phyloP scores from a whole-genome alignment of 2,113 vertebrate species.

The Marcusenius ussheri region DNA sequence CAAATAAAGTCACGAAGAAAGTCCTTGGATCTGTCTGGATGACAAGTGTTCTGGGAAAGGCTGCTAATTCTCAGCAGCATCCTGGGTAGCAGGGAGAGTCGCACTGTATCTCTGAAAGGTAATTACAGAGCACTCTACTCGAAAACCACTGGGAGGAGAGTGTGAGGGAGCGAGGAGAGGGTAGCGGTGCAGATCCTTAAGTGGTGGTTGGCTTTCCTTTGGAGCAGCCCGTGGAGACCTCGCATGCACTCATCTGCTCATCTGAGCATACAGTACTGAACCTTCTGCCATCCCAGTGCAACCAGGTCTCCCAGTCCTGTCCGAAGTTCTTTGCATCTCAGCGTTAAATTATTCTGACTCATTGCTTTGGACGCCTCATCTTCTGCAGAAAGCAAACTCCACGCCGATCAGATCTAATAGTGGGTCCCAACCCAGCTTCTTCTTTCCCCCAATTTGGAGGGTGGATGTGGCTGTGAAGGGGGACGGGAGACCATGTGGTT shows the following conservation, averaged over 20 bases:
- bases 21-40: neutral
- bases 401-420: neutral
- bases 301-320: neutral
- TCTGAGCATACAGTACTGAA: slow-evolving; percentile 1
- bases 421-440: neutral
- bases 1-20: neutral
- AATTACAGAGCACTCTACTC: slow-evolving; percentile 19
- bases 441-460: neutral
- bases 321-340: neutral
- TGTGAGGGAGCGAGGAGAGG: slow-evolving; percentile 20
- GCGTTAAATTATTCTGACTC: neutral
- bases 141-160: slow-evolving; percentile 24
- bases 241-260: neutral
- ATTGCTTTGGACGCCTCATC: neutral
- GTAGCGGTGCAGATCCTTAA: slow-evolving; percentile 16
- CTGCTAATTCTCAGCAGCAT: neutral
- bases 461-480: neutral
- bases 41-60: neutral
- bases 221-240: neutral
- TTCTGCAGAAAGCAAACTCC: neutral
- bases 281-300: neutral
- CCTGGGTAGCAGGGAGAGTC: neutral
- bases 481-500: neutral
- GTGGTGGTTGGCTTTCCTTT: slow-evolving; percentile 23
- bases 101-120: neutral